Evolutionary conservation across 2,888 invertebrate species (phyloP), one percentile per base, ranked within the genome.

Genomic region (Rhodophaea formosa): DNA sequence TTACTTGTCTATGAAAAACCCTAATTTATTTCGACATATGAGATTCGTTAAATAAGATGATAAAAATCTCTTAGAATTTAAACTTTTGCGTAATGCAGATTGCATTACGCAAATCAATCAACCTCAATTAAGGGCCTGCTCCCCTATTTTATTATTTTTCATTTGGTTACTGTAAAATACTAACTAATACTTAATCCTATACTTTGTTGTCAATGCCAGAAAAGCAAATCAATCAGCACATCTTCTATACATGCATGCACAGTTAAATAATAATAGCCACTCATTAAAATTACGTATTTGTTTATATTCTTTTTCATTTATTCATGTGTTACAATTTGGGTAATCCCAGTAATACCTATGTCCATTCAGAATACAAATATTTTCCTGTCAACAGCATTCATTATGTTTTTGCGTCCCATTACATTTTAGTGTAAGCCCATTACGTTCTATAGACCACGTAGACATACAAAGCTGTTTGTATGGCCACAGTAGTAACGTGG

Each of bases 401-500:
- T 35, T 12, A 39, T 39, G n/a, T n/a, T n/a, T n/a, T n/a, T n/a
- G n/a, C n/a, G n/a, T 35, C 51, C 15, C 35, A 51, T 51, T 51
- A 35, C 17, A 39, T 51, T 51, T 51, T 51, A 51, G 35, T 51
- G 35, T 32, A 8, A 8, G 30, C 14, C 30, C 30, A 47, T 49
- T 49, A 49, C 49, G 49, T 49, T 49, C 10, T 30, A 32, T 32
- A 49, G 49, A 32, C 8, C 32, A 49, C 32, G 15, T 49, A 49
- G 23, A 16, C 44, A 46, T 46, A 51, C 51, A 51, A 51, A 17
- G 35, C 14, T 51, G 51, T 51, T 35, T 51, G 12, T 51, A 51
- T 15, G 39, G 39, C 12, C 35, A 51, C 35, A 51, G 23, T 12
- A 16, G n/a, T 1, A 23, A 15, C 23, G 8, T 17, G n/a, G 49